These are phyloP conservation scores for Neoniphon sammara DNA, from an alignment of 2,797 vertebrate species.

Conservation along the genomic window DNA sequence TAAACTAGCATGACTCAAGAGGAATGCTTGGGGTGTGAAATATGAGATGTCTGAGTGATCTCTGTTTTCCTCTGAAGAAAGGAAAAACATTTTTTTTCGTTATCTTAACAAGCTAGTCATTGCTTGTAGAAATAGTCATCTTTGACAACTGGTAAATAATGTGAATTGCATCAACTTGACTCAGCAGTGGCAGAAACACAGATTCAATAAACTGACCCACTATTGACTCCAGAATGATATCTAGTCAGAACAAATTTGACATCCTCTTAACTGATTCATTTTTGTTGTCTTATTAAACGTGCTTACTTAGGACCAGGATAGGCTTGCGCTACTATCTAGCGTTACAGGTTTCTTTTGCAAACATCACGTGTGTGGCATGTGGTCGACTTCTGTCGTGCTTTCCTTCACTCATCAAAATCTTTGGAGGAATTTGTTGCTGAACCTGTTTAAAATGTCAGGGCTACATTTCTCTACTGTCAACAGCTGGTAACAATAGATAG, in stretches of 20 bases:
- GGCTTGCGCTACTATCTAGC: not conserved
- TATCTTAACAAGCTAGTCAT: not conserved
- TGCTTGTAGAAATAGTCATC: too few species aligned
- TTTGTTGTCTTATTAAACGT: not conserved
- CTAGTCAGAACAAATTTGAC: not conserved
- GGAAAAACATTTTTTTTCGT: not conserved
- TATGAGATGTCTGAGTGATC: conserved; percentile 19
- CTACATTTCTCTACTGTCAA: conserved; percentile 22
- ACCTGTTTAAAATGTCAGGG: conserved; percentile 67
- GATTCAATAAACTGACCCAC: not conserved
- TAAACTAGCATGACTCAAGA: conserved; percentile 29
- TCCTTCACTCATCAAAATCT: conserved; percentile 22
- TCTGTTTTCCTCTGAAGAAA: not conserved
- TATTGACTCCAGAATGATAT: not conserved
- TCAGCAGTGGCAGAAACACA: not conserved
- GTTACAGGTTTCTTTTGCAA: conserved; percentile 60
- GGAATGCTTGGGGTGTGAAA: conserved; percentile 32
- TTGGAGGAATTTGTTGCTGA: conserved; percentile 47
- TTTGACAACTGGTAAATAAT: not conserved
- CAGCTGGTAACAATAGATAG: conserved; percentile 5
- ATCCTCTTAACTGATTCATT: not conserved
- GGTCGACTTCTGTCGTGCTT: conserved; percentile 15
- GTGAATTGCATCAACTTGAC: too few species aligned
- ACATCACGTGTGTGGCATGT: conserved; percentile 48
- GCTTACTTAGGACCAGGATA: not conserved